Base-by-base conservation (phyloP, 2,797 vertebrate genomes). In the Notoglanidium macrostoma region DNA sequence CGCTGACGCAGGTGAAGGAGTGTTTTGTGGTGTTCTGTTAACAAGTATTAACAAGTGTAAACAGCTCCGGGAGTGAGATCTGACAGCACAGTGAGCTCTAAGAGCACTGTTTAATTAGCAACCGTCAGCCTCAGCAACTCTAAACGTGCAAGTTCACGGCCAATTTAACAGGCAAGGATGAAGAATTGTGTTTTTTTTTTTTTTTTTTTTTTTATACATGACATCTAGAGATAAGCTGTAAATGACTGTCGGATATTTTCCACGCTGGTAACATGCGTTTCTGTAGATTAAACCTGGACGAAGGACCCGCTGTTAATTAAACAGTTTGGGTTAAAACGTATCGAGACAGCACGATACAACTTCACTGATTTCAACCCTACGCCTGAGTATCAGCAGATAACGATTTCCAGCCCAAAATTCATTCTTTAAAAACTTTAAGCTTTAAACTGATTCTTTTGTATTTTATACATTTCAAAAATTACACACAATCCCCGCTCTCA, bases 141-240 rank as follows among this genome's bases (percentile, higher is more conserved):
- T 44, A 73, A 35, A 86, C 63, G 79, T 0, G 49, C 51, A 21
- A 40, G 40, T 74, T 83, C 57, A 67, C 40, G 54, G 80, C 21
- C 44, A 76, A 83, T 87, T 83, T 87, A 76, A 83, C 86, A 67
- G 26, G 40, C 44, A 0, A 23, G 61, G 54, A 35, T 70, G 35
- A 35, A 70, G 19, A 26, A 15, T 70, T 14, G 17, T 19, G 8
- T 11, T 7, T 3, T 61, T 61, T 29, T 57, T 35, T 40, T 44
- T 9, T 74, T 54, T 1, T 49, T 19, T n/a, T n/a, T n/a, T 59
- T 32, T 59, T 57, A 9, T 35, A 59, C 32, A 40, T 23, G 77
- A 79, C 77, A 40, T 59, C 77, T 26, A 59, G 79, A 46, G 57
- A 80, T 44, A 46, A 49, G 79, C 35, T 82, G 40, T 65, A 65